These are phyloP conservation scores for Magallana ariakensis DNA, from an alignment of 1,140 invertebrate genomes.

Conservation along the genomic window DNA sequence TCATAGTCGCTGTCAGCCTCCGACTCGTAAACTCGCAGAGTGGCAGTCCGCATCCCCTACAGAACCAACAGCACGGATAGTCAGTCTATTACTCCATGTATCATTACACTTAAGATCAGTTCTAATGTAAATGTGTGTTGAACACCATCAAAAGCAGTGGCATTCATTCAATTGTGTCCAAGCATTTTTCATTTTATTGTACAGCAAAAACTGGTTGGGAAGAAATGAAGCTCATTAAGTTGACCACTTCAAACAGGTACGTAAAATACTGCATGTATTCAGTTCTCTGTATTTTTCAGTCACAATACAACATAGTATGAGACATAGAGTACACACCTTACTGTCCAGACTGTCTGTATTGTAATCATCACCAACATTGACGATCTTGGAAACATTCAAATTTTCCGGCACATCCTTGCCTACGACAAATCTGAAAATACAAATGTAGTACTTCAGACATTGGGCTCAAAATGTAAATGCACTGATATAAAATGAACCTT, in stretches of 20 bases:
- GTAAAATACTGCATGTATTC: too few relatives aligned
- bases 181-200: too few relatives aligned
- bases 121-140: too few relatives aligned
- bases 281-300: too few relatives aligned
- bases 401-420: conserved; percentile 49
- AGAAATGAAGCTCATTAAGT: too few relatives aligned
- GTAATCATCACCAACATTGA: conserved; percentile 51
- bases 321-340: conserved; percentile 32
- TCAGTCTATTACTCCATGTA: background rate
- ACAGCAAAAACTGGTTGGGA: too few relatives aligned
- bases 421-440: conserved; percentile 38
- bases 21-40: conserved; percentile 51
- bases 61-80: background rate
- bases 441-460: background rate
- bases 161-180: too few relatives aligned
- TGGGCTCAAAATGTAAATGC: background rate
- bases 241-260: too few relatives aligned
- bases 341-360: conserved; percentile 50
- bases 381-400: conserved; percentile 45
- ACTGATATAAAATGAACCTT: background rate
- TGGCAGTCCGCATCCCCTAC: conserved; percentile 22
- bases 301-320: too few relatives aligned
- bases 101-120: background rate
- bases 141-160: too few relatives aligned
- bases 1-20: conserved; percentile 60